Conservation (phyloP, 2,888 invertebrate genomes). For the Drosophila diplacantha region DNA sequence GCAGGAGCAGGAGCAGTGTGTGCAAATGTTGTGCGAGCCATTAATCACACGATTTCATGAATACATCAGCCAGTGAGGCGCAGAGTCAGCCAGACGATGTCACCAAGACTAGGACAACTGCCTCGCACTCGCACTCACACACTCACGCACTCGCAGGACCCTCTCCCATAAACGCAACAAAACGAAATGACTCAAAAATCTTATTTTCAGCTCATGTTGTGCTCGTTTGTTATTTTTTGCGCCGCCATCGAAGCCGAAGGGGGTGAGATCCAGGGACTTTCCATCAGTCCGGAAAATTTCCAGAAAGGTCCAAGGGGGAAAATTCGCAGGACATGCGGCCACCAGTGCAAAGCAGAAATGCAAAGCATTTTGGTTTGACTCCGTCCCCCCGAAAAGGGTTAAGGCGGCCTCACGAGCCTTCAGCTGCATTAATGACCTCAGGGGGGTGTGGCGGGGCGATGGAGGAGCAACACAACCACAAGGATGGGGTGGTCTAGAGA, state of each 20-base stretch:
- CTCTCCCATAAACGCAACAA: slow-evolving; percentile 67
- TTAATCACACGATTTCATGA: slow-evolving; percentile 78
- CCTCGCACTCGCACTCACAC: background rate
- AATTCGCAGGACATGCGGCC: slow-evolving; percentile 57
- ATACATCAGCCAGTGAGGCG: slow-evolving; percentile 75
- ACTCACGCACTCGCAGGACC: background rate
- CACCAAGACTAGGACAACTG: slow-evolving; percentile 32
- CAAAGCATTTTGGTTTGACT: slow-evolving; percentile 45
- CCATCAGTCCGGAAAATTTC: slow-evolving; percentile 11
- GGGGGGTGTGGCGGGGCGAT: slow-evolving; percentile 9
- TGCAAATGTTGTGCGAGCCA: slow-evolving; percentile 77
- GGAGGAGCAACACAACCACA: background rate
- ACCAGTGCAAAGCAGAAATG: slow-evolving; percentile 47
- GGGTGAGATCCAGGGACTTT: slow-evolving; percentile 28
- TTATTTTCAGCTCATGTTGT: slow-evolving; percentile 73
- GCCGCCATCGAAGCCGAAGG: slow-evolving; percentile 29
- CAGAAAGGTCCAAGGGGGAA: slow-evolving; percentile 3
- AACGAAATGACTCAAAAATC: slow-evolving; percentile 72
- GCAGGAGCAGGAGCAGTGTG: slow-evolving; percentile 66
- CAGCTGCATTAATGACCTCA: slow-evolving; percentile 70
- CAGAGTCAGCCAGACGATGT: slow-evolving; percentile 54
- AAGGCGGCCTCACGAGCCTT: slow-evolving; percentile 36
- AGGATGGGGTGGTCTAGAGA: slow-evolving; percentile 7
- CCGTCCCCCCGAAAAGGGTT: slow-evolving; percentile 28
- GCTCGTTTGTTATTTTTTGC: slow-evolving; percentile 68